Base-by-base conservation (phyloP, 2,797 vertebrate species). In the Darevskia nairensis region DNA sequence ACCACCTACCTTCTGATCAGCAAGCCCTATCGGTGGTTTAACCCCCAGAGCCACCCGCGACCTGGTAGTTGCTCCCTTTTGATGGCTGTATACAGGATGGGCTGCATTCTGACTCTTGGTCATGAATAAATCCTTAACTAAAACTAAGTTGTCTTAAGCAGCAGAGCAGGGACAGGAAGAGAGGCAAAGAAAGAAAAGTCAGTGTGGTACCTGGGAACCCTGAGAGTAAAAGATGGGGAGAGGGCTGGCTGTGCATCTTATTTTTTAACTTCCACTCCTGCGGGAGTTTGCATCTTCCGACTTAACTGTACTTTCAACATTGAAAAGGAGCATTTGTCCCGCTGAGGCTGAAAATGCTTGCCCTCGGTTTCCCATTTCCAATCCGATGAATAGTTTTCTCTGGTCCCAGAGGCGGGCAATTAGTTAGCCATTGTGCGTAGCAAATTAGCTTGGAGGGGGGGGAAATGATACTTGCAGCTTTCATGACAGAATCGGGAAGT, bases 331-430 rank as follows among this genome's bases (percentile, higher is more conserved):
- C 41, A 80, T 75, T n/a, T 80, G 69, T 27, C 27, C 61, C 68
- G 44, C 69, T 59, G 69, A 69, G 41, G 13, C 19, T 17, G 9
- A 61, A 75, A 78, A 72, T 68, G 71, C 32, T 68, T 32, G 3
- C 32, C 71, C 68, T 90, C 69, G 39, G 75, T 41, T 85, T 85
- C 72, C 80, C 83, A 29, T 82, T 66, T 32, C 21, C 39, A 46
- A 7, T 71, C 78, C 35, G 21, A 59, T 71, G 79, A 86, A 71
- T 82, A 27, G 23, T 78, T 89, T 82, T 77, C 59, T 79, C 59
- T 68, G 23, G 32, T 84, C 89, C 76, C 59, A 80, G 68, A 84
- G 86, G 44, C 59, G 59, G 50, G 21, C 46, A 80, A 87, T 76
- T 80, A 39, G 82, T 84, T 84, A 41, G 71, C 39, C 66, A 64